Percentiles rank a stretch among this genome's conserved stretches.
These are phyloP conservation scores for Bombus haemorrhoidalis DNA, from an alignment of 1,140 invertebrate species.

Conservation along the genomic window DNA sequence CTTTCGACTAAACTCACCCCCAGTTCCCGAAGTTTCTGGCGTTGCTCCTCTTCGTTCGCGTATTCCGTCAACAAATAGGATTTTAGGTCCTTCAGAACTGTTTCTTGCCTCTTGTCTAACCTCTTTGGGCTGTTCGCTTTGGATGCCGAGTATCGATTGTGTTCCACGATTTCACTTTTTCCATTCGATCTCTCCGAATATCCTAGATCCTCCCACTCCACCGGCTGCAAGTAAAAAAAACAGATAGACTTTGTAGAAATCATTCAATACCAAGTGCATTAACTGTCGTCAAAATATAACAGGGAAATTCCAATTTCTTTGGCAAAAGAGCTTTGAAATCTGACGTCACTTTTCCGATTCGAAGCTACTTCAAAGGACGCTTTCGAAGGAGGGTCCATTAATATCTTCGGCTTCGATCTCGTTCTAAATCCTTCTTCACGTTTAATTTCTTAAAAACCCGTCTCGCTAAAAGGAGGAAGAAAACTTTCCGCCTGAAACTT, in stretches of 20 bases:
- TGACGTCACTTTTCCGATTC: background rate
- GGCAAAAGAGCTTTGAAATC: background rate
- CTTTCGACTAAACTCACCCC: conserved; percentile 61
- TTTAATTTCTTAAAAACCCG: background rate
- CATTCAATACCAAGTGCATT: background rate
- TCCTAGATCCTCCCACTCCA: background rate
- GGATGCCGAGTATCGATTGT: conserved; percentile 54
- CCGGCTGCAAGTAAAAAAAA: background rate
- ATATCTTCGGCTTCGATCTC: background rate
- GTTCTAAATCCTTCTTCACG: background rate
- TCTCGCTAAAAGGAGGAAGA: too few species aligned
- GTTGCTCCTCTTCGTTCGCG: conserved; percentile 61
- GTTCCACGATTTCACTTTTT: conserved; percentile 24
- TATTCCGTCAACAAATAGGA: conserved; percentile 68
- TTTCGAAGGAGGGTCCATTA: background rate
- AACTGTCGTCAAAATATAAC: background rate
- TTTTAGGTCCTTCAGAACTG: conserved; percentile 61
- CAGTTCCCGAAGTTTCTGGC: conserved; percentile 63
- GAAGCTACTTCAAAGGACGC: background rate
- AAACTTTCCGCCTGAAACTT: background rate
- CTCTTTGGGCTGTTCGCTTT: conserved; percentile 59
- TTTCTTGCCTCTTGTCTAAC: conserved; percentile 71
- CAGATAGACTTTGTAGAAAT: background rate
- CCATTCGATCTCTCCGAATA: background rate
- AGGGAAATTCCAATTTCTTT: background rate